phyloP scores from a whole-genome alignment of 2,113 vertebrate species.

The Leptobrachium leishanense region DNA sequence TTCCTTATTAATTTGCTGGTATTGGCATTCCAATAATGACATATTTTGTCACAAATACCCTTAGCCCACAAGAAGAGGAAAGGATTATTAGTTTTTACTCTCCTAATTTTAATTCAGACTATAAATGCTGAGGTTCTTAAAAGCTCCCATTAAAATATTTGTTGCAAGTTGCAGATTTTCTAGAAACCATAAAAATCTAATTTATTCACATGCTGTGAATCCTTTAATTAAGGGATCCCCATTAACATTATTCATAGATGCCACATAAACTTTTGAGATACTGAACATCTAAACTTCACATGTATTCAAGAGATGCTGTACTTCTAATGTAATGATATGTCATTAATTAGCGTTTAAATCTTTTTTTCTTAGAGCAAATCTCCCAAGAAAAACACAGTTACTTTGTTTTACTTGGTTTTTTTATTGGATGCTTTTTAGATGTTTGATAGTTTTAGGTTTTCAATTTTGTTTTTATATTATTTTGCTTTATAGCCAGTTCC shows the following conservation, averaged over 20 bases:
- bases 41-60: too few relatives aligned
- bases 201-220: constrained; percentile 2
- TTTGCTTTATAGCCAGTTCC: too few relatives aligned
- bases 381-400: neutral
- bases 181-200: constrained; percentile 22
- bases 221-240: neutral
- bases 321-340: neutral
- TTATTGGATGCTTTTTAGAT: too few relatives aligned
- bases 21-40: too few relatives aligned
- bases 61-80: too few relatives aligned
- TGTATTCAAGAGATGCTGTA: neutral
- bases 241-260: constrained; percentile 23
- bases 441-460: too few relatives aligned
- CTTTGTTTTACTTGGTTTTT: too few relatives aligned
- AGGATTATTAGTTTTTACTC: neutral
- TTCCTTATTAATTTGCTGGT: too few relatives aligned
- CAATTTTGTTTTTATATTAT: too few relatives aligned
- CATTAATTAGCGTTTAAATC: neutral
- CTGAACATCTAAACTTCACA: neutral
- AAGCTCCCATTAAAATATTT: constrained; percentile 17
- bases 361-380: neutral
- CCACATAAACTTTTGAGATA: constrained; percentile 20
- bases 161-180: constrained; percentile 15
- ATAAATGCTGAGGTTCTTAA: neutral
- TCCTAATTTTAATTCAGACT: neutral